Base-by-base conservation (phyloP, 2,797 vertebrate genomes). In the Hippoglossus hippoglossus region DNA sequence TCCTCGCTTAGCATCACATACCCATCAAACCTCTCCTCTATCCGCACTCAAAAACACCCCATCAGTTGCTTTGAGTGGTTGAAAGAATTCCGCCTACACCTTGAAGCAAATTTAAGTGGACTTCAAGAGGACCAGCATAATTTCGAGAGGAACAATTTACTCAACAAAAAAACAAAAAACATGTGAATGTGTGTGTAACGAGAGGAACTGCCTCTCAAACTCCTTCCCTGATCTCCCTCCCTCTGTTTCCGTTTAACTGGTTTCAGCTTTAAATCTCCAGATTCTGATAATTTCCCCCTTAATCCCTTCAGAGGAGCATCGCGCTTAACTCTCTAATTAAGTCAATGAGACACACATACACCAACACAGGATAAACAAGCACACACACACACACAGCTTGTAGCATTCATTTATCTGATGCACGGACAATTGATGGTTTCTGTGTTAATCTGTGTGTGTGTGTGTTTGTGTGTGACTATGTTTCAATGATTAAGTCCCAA, bases 241-340 rank as follows among this genome's bases (percentile, higher is more conserved):
- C 88, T 84, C 75, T 84, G 77, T 86, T 91, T 84, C 78, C 63
- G 19, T 92, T 92, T 91, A 90, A 84, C 84, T 72, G 77, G 79
- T 89, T 89, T 91, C 67, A 85, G 74, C 73, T 81, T 80, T 86
- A 87, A 93, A 61, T 86, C 83, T 91, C 79, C 77, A 89, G 83
- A 85, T 92, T 90, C 81, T 79, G 77, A 88, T 91, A 67, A 91
- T 91, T 91, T 92, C 66, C 80, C 71, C 50, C 64, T 63, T 90
- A 91, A 92, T 92, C 83, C 85, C 86, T 79, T 89, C 85, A 79
- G 86, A 87, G 78, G 76, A 82, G 79, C 80, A 77, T 85, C 81
- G 84, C 24, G 71, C 79, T 91, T 92, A 87, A 77, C 80, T 88
- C 75, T 80, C 77, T 89, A 92, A 92, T 93, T 91, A 93, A 92